Evolutionary conservation across 2,797 vertebrate genomes (phyloP).

Genomic region (Macroramphosus scolopax): DNA sequence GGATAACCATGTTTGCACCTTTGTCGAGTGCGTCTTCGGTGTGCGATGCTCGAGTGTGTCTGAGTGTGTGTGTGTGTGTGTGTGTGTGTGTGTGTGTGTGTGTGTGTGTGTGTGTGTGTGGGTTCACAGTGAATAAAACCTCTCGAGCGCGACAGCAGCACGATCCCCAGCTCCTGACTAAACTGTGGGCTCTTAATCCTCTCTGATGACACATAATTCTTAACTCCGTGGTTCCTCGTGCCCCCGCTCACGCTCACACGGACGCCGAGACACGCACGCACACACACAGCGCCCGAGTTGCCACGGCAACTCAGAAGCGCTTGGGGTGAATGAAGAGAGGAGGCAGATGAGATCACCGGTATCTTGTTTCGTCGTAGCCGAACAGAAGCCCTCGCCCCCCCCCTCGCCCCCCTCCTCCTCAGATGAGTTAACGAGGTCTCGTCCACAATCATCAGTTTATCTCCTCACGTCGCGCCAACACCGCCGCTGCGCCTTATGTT

Average conservation of each 20-base stretch:
- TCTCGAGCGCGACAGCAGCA: conserved; percentile 46
- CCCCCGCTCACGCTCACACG: conserved; percentile 57
- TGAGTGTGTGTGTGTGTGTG: too few relatives aligned
- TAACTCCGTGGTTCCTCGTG: conserved; percentile 68
- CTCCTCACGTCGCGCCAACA: too few relatives aligned
- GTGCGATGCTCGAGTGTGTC: too few relatives aligned
- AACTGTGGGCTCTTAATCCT: conserved; percentile 72
- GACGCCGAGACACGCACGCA: conserved; percentile 28
- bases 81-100: too few relatives aligned
- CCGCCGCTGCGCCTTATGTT: background rate
- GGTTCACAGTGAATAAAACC: conserved; percentile 45
- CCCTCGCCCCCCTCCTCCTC: conserved; percentile 47
- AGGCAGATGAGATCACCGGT: conserved; percentile 78
- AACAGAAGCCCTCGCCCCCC: conserved; percentile 67
- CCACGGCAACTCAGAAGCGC: conserved; percentile 74
- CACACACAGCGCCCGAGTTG: conserved; percentile 59
- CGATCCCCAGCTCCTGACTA: conserved; percentile 57
- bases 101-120: conserved; percentile 11
- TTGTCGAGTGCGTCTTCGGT: too few relatives aligned
- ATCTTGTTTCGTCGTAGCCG: conserved; percentile 75
- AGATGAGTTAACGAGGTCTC: conserved; percentile 60
- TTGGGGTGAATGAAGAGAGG: conserved; percentile 73
- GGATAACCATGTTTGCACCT: too few relatives aligned
- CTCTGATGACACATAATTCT: conserved; percentile 76
- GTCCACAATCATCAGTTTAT: too few relatives aligned